Conservation (phyloP, 2,888 invertebrate species). For the Augochlorella aurata region DNA sequence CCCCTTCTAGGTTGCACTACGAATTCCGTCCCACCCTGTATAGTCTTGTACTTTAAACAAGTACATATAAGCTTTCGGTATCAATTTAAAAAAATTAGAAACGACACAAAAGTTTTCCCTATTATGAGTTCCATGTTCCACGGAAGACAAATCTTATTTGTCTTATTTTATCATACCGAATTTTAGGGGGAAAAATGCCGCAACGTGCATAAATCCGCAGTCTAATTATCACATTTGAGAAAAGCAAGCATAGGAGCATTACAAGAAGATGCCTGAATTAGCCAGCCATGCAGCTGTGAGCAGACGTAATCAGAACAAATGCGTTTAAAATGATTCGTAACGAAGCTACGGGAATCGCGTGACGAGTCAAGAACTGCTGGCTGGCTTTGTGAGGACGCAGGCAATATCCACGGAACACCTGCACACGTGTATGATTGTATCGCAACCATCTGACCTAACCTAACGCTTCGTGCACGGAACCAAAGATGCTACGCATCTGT, state of each 20-base stretch:
- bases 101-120: no score
- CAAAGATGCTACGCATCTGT: constrained; percentile 54
- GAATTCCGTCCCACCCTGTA: no score
- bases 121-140: no score
- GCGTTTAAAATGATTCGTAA: constrained; percentile 28
- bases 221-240: neutral
- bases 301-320: constrained; percentile 16
- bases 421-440: constrained; percentile 44
- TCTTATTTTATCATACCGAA: no score
- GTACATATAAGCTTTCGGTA: no score
- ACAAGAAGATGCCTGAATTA: neutral
- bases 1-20: no score
- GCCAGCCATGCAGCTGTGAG: neutral
- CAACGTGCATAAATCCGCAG: neutral
- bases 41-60: no score
- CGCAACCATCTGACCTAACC: constrained; percentile 51
- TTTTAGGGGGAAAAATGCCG: no score
- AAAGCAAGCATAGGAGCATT: neutral
- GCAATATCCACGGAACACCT: constrained; percentile 53
- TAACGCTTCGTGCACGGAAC: constrained; percentile 45
- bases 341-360: constrained; percentile 38
- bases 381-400: constrained; percentile 25
- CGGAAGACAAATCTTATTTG: no score
- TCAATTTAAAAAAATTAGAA: no score
- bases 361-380: constrained; percentile 26